A percentile compares a stretch with the other conserved stretches of the same genome.
Evolutionary conservation across 2,888 invertebrate genomes (phyloP).

Genomic region (Lymantria dispar): DNA sequence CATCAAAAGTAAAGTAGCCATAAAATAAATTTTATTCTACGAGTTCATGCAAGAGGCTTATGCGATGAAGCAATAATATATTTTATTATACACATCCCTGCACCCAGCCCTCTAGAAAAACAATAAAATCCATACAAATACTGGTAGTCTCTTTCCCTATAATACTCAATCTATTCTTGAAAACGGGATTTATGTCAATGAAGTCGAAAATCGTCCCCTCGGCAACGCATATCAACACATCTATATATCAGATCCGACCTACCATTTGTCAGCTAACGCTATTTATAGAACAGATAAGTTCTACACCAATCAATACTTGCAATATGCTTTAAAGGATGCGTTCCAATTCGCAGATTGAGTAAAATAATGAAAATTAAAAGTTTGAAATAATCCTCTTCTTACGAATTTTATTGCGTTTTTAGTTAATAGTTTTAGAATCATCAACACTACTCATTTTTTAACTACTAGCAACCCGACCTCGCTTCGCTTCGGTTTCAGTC

Average conservation of each 20-base stretch:
- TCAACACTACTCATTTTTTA: too few relatives aligned
- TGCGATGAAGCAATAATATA: conserved; percentile 10
- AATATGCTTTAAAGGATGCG: not conserved
- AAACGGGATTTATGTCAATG: conserved; percentile 49
- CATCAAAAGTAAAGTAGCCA: not conserved
- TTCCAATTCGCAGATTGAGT: too few relatives aligned
- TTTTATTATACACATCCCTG: conserved; percentile 17
- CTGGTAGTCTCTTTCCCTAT: conserved; percentile 33
- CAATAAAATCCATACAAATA: conserved; percentile 33
- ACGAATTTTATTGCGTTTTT: too few relatives aligned
- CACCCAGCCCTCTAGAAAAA: conserved; percentile 30
- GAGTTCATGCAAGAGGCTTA: not conserved
- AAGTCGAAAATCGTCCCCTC: conserved; percentile 48
- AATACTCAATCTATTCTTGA: conserved; percentile 44
- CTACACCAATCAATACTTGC: conserved; percentile 28
- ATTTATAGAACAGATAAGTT: conserved; percentile 49
- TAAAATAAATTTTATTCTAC: not conserved
- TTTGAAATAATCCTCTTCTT: too few relatives aligned
- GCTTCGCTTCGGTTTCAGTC: too few relatives aligned
- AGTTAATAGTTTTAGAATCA: too few relatives aligned
- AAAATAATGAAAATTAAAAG: too few relatives aligned
- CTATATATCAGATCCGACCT: conserved; percentile 56
- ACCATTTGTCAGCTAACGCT: conserved; percentile 56
- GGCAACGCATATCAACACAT: conserved; percentile 56
- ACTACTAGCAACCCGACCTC: too few relatives aligned